Evolutionary conservation across 2,113 vertebrate genomes (phyloP), one percentile per base, ranked within the genome.

Genomic region (Malurus cyaneus): DNA sequence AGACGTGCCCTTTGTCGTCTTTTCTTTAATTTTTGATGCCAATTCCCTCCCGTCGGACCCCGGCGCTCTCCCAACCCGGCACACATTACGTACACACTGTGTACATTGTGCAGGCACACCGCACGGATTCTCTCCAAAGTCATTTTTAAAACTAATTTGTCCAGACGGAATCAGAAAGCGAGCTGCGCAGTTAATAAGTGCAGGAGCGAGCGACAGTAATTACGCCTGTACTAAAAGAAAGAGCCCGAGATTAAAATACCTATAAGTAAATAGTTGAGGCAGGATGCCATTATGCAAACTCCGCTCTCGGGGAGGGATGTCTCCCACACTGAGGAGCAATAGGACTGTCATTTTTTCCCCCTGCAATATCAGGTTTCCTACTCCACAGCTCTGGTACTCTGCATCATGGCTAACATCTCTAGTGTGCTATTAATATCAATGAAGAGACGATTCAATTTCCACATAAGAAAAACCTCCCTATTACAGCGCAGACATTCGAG

Each of bases 361-460:
- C 96, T 73, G 93, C 94, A 94, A 95, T 97, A 98, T 98, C 98
- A 95, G 92, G 97, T 98, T 98, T 98, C 98, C 98, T 96, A 96
- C 93, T 96, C 97, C 91, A 94, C 93, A 96, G 97, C 92, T 95
- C 97, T 94, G 96, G 96, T 97, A 94, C 97, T 97, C 80, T 95
- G 97, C 97, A 96, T 97, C 97, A 87, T 92, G 95, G 96, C 97
- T 97, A 98, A 97, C 98, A 97, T 98, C 98, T 98, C 98, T 94
- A 97, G 97, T 97, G 97, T 94, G 96, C 98, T 99, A 98, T 98
- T 98, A 98, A 99, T 98, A 98, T 98, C 98, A 98, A 97, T 96
- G 98, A 98, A 97, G 97, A 97, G 97, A 97, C 97, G 96, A 98
- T 98, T 98, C 98, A 95, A 98, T 98, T 98, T 98, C 97, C 98